Evolutionary conservation across 1,140 invertebrate species (phyloP).

Genomic region (Onthophagus taurus): DNA sequence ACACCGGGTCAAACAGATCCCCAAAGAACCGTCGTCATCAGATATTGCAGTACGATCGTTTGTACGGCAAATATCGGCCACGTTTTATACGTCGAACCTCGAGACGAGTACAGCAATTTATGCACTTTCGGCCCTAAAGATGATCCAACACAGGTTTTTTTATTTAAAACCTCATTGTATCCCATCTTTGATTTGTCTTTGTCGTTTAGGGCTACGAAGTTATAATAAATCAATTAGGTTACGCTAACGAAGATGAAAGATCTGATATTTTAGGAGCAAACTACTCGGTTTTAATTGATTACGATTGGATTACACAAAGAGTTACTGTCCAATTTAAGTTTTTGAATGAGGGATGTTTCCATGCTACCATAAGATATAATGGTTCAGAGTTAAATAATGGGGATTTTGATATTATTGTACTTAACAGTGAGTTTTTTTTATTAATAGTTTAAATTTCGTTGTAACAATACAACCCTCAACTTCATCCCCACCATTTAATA

Average conservation of each 20-base stretch:
- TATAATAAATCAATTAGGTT: slow-evolving; percentile 44
- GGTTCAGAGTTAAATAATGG: slow-evolving; percentile 76
- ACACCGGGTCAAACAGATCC: slow-evolving; percentile 69
- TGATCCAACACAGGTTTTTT: slow-evolving; percentile 51
- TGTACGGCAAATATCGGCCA: slow-evolving; percentile 69
- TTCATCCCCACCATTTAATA: too few relatives aligned
- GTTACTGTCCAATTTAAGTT: slow-evolving; percentile 59
- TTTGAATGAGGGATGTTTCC: slow-evolving; percentile 64
- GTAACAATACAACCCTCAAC: neutral
- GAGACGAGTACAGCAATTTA: slow-evolving; percentile 83
- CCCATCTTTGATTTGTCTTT: neutral
- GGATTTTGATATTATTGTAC: slow-evolving; percentile 85
- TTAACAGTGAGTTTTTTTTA: slow-evolving; percentile 58
- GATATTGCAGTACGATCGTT: slow-evolving; percentile 79
- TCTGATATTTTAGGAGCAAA: slow-evolving; percentile 42
- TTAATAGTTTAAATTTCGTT: neutral
- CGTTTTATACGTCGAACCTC: slow-evolving; percentile 73
- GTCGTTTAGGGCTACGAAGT: slow-evolving; percentile 48
- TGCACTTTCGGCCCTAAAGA: slow-evolving; percentile 56
- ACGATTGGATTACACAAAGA: slow-evolving; percentile 52
- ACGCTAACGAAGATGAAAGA: slow-evolving; percentile 26
- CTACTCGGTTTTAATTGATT: slow-evolving; percentile 51
- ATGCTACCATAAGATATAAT: slow-evolving; percentile 71
- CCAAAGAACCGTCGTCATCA: slow-evolving; percentile 71
- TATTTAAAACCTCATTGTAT: neutral